Percentiles rank a stretch among this genome's conserved stretches.
Conservation (phyloP, 2,113 vertebrate species). For the Tautogolabrus adspersus region DNA sequence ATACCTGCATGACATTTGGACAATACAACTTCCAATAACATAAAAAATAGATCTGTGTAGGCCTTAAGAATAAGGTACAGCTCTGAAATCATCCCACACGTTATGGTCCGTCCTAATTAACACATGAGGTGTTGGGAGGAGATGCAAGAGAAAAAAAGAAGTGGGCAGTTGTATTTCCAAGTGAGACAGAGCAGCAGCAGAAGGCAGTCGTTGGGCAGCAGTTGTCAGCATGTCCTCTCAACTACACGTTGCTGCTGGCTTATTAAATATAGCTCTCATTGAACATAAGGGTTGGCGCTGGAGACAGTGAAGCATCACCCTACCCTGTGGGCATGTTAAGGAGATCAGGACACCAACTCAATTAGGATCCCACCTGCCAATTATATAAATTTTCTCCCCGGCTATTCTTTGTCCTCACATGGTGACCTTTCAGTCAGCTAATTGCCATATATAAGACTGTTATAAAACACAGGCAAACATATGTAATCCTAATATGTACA, state of each 20-base stretch:
- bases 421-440: not conserved
- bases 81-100: not conserved
- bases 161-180: not conserved
- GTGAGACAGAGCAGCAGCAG: not conserved
- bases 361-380: not conserved
- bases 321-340: constrained; percentile 1
- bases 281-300: not conserved
- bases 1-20: not conserved
- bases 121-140: not conserved
- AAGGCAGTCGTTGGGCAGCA: not conserved
- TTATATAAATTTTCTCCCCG: constrained; percentile 1
- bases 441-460: not conserved
- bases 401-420: not conserved
- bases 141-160: not conserved
- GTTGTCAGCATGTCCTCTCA: constrained; percentile 46
- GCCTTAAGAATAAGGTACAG: not conserved
- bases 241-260: constrained; percentile 4
- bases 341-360: not conserved
- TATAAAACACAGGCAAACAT: not conserved
- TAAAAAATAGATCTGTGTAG: not conserved
- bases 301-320: constrained; percentile 4
- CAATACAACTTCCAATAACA: not conserved
- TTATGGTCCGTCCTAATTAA: not conserved
- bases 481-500: no score
- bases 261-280: constrained; percentile 35